A percentile compares a stretch with the other conserved stretches of the same genome.
Conservation (phyloP, 2,888 invertebrate genomes). For the Phlogophora meticulosa region DNA sequence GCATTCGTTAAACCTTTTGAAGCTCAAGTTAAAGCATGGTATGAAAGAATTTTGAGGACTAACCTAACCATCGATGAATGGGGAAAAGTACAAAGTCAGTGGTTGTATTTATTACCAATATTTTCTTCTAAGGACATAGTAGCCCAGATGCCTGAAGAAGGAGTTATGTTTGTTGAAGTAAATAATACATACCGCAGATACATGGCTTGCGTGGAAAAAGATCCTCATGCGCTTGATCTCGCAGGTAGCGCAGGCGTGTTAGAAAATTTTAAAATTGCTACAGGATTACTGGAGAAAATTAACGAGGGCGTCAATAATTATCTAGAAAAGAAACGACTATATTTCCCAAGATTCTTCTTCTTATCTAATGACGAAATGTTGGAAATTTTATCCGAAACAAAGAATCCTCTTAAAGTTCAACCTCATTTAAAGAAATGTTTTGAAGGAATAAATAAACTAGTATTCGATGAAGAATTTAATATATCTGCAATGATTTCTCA, state of each 20-base stretch:
- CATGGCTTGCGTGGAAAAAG: slow-evolving; percentile 92
- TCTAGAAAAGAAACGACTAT: slow-evolving; percentile 95
- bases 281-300: slow-evolving; percentile 94
- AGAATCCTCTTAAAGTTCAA: slow-evolving; percentile 95
- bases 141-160: slow-evolving; percentile 96
- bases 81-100: slow-evolving; percentile 96
- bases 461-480: slow-evolving; percentile 93
- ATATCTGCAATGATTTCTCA: slow-evolving; percentile 95
- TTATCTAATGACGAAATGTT: slow-evolving; percentile 97
- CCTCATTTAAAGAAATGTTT: slow-evolving; percentile 97
- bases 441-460: slow-evolving; percentile 95
- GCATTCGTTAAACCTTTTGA: slow-evolving; percentile 97
- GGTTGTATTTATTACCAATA: slow-evolving; percentile 96
- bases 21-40: slow-evolving; percentile 93
- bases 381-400: slow-evolving; percentile 97
- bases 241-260: slow-evolving; percentile 93
- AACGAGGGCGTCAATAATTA: slow-evolving; percentile 96
- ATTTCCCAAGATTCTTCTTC: slow-evolving; percentile 97
- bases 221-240: slow-evolving; percentile 92
- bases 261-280: slow-evolving; percentile 93
- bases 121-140: slow-evolving; percentile 97
- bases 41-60: slow-evolving; percentile 93
- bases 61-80: slow-evolving; percentile 95
- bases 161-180: slow-evolving; percentile 94
- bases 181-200: slow-evolving; percentile 93